These are phyloP conservation scores for Xestia c-nigrum DNA, from an alignment of 2,888 invertebrate genomes.

Conservation along the genomic window DNA sequence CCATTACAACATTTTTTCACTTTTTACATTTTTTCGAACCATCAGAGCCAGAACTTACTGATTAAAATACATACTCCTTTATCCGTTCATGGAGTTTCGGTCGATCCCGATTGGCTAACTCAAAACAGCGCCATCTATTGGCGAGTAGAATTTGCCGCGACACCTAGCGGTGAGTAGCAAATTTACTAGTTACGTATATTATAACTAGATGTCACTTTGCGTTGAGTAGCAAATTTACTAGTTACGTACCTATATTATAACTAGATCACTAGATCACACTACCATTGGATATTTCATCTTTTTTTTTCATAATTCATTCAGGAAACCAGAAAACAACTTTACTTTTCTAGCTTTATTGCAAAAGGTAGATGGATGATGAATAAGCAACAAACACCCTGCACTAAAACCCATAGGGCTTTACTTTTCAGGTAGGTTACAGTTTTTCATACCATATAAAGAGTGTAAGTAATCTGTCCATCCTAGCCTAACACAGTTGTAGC, in stretches of 20 bases:
- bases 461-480: not conserved
- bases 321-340: not conserved
- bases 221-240: constrained; percentile 54
- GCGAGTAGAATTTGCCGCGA: constrained; percentile 53
- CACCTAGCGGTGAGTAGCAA: constrained; percentile 67
- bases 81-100: not conserved
- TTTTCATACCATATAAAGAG: not conserved
- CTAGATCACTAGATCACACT: constrained; percentile 55
- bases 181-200: not conserved
- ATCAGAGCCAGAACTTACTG: not conserved
- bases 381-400: not conserved
- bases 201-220: constrained; percentile 50
- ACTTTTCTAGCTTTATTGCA: not conserved
- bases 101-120: rapidly evolving
- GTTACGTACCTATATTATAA: not conserved
- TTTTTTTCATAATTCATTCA: not conserved
- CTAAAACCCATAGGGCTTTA: not conserved
- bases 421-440: not conserved
- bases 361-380: not conserved
- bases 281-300: not conserved
- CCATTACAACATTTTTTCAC: rapidly evolving
- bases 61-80: no score
- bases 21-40: not conserved
- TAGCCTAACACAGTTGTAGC: not conserved
- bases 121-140: constrained; percentile 65